A percentile compares a stretch with the other conserved stretches of the same genome.
phyloP scores from a whole-genome alignment of 37 sponge, comb jelly and placozoan genomes.

The Diacarnus erythraeanus region DNA sequence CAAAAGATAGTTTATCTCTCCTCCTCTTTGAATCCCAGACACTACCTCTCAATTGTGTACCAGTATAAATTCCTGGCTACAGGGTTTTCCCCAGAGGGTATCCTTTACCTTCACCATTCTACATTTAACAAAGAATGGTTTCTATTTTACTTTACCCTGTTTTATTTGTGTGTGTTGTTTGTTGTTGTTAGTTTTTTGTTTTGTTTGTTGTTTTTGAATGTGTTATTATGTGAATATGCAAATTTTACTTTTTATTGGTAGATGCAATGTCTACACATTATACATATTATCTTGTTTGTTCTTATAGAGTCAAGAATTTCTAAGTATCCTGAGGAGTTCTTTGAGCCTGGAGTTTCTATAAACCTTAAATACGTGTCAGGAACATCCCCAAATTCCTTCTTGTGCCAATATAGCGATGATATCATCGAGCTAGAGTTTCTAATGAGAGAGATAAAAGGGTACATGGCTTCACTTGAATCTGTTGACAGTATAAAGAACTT shows the following conservation, averaged over 20 bases:
- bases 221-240: neutral
- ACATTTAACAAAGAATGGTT: too few relatives aligned
- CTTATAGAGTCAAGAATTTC: neutral
- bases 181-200: neutral
- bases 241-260: neutral
- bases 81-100: too few relatives aligned
- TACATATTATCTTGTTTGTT: neutral
- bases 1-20: too few relatives aligned
- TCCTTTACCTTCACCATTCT: too few relatives aligned
- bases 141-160: neutral
- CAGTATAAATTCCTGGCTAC: too few relatives aligned
- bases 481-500: neutral
- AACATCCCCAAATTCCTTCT: neutral
- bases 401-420: neutral
- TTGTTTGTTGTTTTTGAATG: neutral
- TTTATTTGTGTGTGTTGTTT: neutral
- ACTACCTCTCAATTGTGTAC: too few relatives aligned
- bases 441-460: conserved; percentile 11
- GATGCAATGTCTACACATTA: neutral
- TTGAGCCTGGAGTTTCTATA: neutral
- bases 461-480: neutral
- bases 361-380: neutral
- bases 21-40: too few relatives aligned
- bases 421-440: neutral
- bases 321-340: neutral